Evolutionary conservation across 92 coral and sea anemone genomes (phyloP).

Genomic region (Blastomussa wellsi): DNA sequence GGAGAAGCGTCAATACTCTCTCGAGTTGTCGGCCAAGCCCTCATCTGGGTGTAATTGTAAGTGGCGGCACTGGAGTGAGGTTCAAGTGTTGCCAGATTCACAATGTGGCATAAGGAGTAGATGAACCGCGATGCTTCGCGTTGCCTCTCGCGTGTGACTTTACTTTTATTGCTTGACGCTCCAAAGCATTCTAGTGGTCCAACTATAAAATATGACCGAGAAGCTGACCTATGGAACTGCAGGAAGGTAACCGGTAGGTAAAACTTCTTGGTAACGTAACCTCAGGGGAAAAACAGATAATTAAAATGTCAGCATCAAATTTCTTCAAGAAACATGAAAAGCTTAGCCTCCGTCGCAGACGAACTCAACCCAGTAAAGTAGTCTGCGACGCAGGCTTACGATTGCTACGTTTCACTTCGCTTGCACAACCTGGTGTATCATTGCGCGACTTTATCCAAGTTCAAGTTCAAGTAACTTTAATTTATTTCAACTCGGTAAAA

Average conservation of each 20-base stretch:
- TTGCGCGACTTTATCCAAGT: no score
- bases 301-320: background rate
- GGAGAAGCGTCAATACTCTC: background rate
- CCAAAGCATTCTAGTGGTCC: constrained; percentile 95
- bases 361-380: no score
- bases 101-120: background rate
- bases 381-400: no score
- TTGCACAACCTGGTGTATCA: no score
- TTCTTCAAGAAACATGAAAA: background rate
- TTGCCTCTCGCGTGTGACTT: background rate
- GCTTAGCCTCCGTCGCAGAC: no score
- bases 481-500: no score
- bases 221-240: constrained; percentile 54
- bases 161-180: constrained; percentile 8
- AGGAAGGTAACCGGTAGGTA: constrained; percentile 78
- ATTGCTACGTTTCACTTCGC: no score
- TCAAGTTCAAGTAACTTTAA: no score
- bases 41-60: background rate
- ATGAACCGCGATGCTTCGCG: constrained; percentile 12
- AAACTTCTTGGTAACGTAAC: constrained; percentile 70
- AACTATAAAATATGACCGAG: constrained; percentile 72
- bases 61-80: background rate
- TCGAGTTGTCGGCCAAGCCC: background rate
- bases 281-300: constrained; percentile 30
- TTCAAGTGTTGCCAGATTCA: constrained; percentile 5